Base-by-base conservation (phyloP, 2,113 vertebrate species). In the Channa maculata region DNA sequence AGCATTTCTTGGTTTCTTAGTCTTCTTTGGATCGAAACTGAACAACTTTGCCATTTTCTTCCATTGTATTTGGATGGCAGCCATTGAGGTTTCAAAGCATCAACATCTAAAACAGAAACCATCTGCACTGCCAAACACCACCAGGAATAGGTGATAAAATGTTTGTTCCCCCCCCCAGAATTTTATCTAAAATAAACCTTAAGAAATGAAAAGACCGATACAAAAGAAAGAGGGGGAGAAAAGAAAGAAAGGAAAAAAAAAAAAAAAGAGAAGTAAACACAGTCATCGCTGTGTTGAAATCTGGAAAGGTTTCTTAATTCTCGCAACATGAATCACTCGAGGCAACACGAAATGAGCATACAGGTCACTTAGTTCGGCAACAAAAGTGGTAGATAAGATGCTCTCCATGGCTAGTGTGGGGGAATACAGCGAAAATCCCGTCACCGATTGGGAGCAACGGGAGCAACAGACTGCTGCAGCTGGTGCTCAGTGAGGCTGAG, bases 301-400 rank as follows among this genome's bases (percentile, higher is more conserved):
- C 67, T 54, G 4, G 86, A 82, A 81, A 36, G 9, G 34, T 52
- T 90, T 88, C 82, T 90, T 91, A 85, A 87, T 86, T 84, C 89
- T 86, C 90, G 91, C 88, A 85, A 90, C 86, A 86, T 75, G 5
- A 71, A 44, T 75, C 49, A 46, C 36, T 71, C 63, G 77, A 67
- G 64, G 74, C 77, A 87, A 90, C 66, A 87, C 65, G 63, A 70
- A 75, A 45, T 0, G 69, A 67, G 82, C 0, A 61, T n/a, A 53
- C 8, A 77, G 70, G 24, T 68, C 65, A 80, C 54, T 67, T 60
- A 14, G 34, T 75, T 36, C 60, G 75, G 65, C 70, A 84, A 87
- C 70, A 86, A 33, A 87, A 83, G 79, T 81, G 86, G 71, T 85
- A 86, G 51, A 77, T 71, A 63, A 75, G 13, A 63, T 62, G 72